Evolutionary conservation across 2,113 vertebrate species (phyloP).

Genomic region (Ictalurus furcatus): DNA sequence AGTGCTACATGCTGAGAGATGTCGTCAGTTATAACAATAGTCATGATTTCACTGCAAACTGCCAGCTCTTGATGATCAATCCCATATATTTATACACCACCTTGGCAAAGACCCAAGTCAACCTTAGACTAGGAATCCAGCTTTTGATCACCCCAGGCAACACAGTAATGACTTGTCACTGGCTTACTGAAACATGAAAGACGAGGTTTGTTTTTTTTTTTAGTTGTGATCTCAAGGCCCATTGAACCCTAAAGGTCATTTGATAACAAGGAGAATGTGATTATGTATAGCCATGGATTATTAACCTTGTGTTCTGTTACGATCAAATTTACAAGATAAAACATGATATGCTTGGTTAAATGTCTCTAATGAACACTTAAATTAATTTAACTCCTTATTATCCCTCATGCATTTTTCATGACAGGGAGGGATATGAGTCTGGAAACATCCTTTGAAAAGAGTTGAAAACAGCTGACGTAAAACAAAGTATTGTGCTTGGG

Average conservation of each 20-base stretch:
- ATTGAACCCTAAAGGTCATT: background rate
- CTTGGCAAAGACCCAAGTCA: constrained; percentile 48
- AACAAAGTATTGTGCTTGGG: too few relatives aligned
- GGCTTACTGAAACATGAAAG: constrained; percentile 44
- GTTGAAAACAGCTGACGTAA: too few relatives aligned
- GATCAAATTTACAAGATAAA: background rate
- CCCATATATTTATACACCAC: constrained; percentile 40
- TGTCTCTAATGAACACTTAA: background rate
- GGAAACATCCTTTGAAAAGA: background rate
- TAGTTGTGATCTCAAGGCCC: too few relatives aligned
- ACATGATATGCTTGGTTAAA: background rate
- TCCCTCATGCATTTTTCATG: background rate
- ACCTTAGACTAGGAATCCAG: constrained; percentile 37
- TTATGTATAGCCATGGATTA: background rate
- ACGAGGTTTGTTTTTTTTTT: background rate
- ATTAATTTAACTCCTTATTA: background rate
- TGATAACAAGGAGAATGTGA: background rate
- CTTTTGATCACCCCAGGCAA: constrained; percentile 58
- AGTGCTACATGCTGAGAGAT: constrained; percentile 48
- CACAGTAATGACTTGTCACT: constrained; percentile 67
- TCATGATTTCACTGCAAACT: constrained; percentile 42
- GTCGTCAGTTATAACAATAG: constrained; percentile 55
- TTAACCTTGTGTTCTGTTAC: background rate
- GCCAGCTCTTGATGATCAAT: constrained; percentile 55
- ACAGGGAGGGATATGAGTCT: background rate